Evolutionary conservation across 2,113 vertebrate species (phyloP).

Genomic region (Cephalopterus ornatus): DNA sequence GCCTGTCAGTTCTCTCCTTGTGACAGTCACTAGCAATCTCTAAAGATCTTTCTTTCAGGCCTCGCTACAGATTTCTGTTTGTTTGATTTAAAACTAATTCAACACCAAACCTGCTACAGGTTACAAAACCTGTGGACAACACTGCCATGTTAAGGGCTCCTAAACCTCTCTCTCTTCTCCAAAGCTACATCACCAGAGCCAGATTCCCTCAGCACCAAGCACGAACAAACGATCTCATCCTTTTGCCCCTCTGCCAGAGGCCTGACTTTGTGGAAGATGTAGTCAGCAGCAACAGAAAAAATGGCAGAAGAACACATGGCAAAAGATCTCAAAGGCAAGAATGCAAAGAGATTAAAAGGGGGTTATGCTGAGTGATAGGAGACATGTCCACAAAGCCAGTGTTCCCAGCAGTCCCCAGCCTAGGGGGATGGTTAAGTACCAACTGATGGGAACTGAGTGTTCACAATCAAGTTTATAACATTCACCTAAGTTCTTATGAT

Average conservation of each 20-base stretch:
- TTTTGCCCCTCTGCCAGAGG: not conserved
- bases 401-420: not conserved
- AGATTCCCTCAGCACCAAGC: not conserved
- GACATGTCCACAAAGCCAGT: not conserved
- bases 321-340: not conserved
- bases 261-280: not conserved
- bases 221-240: rapidly evolving
- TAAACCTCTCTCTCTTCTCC: not conserved
- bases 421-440: not conserved
- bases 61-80: not conserved
- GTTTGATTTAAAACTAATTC: not conserved
- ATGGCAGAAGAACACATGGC: not conserved
- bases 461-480: not conserved
- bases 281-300: not conserved
- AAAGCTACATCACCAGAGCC: not conserved
- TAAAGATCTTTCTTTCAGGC: not conserved
- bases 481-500: not conserved
- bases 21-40: not conserved
- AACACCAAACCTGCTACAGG: not conserved
- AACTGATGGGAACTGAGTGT: not conserved
- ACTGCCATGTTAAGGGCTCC: not conserved
- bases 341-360: not conserved
- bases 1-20: not conserved
- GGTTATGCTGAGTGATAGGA: rapidly evolving
- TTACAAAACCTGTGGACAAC: not conserved